Conservation (phyloP, 2,888 invertebrate species). For the Notodonta dromedarius region DNA sequence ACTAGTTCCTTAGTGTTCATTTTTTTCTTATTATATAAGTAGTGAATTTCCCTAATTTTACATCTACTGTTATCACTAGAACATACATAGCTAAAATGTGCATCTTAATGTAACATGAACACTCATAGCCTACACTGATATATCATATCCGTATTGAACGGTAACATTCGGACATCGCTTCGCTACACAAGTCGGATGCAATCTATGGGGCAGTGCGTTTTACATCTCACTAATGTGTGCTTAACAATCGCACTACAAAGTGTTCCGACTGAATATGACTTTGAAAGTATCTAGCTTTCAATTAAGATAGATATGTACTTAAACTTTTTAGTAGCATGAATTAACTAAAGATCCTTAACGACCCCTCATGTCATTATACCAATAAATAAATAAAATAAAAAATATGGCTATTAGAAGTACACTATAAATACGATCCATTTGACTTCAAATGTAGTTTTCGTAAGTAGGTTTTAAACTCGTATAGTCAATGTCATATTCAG, state of each 20-base stretch:
- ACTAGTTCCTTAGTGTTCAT: too few relatives aligned
- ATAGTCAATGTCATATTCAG: constrained; percentile 41
- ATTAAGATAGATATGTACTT: too few relatives aligned
- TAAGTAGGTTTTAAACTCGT: too few relatives aligned
- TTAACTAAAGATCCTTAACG: neutral
- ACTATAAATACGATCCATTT: too few relatives aligned
- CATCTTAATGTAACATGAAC: constrained; percentile 22
- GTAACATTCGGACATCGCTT: constrained; percentile 22
- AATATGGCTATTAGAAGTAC: too few relatives aligned
- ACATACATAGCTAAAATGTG: constrained; percentile 35
- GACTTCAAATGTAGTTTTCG: too few relatives aligned
- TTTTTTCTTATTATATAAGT: neutral
- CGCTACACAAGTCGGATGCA: constrained; percentile 40
- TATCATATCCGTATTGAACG: constrained; percentile 10
- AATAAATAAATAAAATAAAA: too few relatives aligned
- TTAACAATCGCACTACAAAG: constrained; percentile 51
- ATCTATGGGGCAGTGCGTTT: constrained; percentile 50
- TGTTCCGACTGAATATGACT: constrained; percentile 46
- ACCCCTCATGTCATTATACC: too few relatives aligned
- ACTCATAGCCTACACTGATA: constrained; percentile 26
- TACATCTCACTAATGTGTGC: constrained; percentile 55
- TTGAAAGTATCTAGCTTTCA: constrained; percentile 13
- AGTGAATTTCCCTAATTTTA: constrained; percentile 21
- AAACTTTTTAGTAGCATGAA: too few relatives aligned
- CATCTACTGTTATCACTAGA: constrained; percentile 17